Evolutionary conservation across 2,113 vertebrate species (phyloP).

Genomic region (Calyptomena viridis): DNA sequence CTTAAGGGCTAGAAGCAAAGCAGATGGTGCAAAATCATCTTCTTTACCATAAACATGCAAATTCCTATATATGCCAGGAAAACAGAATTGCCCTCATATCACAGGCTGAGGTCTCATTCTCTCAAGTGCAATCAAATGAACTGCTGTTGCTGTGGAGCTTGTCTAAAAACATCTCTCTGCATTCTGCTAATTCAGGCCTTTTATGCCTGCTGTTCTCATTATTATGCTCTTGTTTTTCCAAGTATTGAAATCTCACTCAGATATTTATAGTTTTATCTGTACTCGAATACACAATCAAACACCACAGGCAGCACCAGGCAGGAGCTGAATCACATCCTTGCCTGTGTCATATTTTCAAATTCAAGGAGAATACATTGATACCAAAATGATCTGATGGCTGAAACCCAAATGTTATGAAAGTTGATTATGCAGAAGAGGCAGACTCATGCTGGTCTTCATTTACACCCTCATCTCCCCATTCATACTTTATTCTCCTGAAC

Average conservation of each 20-base stretch:
- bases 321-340: background rate
- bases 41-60: background rate
- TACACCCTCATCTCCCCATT: background rate
- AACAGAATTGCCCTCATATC: background rate
- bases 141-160: slow-evolving; percentile 15
- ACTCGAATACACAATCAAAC: slow-evolving; percentile 2
- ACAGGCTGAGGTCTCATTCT: background rate
- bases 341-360: background rate
- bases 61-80: background rate
- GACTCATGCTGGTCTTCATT: background rate
- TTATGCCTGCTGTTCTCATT: background rate
- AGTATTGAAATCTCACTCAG: background rate
- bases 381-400: background rate
- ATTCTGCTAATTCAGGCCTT: slow-evolving; percentile 17
- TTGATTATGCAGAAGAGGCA: background rate
- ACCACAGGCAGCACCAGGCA: background rate
- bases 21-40: background rate
- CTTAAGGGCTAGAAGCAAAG: background rate
- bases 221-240: slow-evolving; percentile 20
- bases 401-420: background rate
- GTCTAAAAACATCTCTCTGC: slow-evolving; percentile 17
- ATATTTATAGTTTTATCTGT: slow-evolving; percentile 19
- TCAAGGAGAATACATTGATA: background rate
- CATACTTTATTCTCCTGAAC: background rate
- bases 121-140: background rate